Conservation (phyloP, 2,113 vertebrate genomes). For the Odobenus rosmarus region DNA sequence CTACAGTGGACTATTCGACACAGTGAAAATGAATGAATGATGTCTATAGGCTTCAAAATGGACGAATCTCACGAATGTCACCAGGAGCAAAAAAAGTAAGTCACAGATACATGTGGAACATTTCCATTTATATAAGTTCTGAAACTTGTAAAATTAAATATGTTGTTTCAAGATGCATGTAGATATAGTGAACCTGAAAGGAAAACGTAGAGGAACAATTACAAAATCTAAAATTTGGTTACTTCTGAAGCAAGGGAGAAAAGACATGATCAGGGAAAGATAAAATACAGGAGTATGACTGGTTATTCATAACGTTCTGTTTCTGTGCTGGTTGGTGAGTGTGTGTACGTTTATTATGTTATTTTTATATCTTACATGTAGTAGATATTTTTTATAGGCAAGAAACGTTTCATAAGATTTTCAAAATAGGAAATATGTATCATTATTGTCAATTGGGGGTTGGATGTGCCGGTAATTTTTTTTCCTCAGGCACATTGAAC, state of each 20-base stretch:
- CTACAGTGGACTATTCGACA: neutral
- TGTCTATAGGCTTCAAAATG: neutral
- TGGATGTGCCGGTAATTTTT: neutral
- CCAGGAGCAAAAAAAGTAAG: neutral
- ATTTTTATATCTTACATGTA: neutral
- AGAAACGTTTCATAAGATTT: neutral
- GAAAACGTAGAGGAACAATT: neutral
- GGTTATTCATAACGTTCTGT: neutral
- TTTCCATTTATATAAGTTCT: neutral
- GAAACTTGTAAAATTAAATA: neutral
- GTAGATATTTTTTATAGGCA: neutral
- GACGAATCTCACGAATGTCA: neutral
- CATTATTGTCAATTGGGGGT: neutral
- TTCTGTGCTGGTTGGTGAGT: neutral
- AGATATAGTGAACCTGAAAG: neutral
- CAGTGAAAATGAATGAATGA: neutral
- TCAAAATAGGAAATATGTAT: neutral
- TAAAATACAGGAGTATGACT: neutral
- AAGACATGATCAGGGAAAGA: neutral
- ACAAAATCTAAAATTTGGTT: neutral
- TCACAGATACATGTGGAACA: neutral
- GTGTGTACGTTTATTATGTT: neutral
- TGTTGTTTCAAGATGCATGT: neutral
- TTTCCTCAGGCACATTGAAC: neutral
- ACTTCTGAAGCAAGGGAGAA: neutral